phyloP scores from a whole-genome alignment of 2,888 invertebrate genomes.

The Hedychridium roseum region DNA sequence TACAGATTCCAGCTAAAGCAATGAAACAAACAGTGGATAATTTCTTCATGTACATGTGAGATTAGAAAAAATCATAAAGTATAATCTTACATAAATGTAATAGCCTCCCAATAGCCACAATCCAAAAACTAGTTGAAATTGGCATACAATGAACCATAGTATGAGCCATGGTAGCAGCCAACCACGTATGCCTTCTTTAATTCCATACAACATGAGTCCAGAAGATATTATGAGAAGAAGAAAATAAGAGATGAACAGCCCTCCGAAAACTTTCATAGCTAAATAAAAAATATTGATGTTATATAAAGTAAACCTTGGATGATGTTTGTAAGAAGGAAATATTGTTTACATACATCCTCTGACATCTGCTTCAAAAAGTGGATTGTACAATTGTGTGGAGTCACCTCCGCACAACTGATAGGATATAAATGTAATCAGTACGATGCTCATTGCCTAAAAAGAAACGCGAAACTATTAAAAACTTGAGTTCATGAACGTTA shows the following conservation, averaged over 20 bases:
- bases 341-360: conserved; percentile 54
- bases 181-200: conserved; percentile 77
- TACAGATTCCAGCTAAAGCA: conserved; percentile 78
- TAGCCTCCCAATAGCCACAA: conserved; percentile 88
- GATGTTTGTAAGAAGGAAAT: too few species aligned
- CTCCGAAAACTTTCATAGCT: conserved; percentile 80
- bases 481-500: too few species aligned
- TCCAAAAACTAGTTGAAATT: conserved; percentile 82
- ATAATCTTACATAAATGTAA: conserved; percentile 84
- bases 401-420: conserved; percentile 89
- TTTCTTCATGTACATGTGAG: neutral
- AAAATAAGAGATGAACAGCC: conserved; percentile 70
- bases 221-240: conserved; percentile 68
- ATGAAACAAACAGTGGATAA: conserved; percentile 11
- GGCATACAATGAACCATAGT: conserved; percentile 73
- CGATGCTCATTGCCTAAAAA: conserved; percentile 73
- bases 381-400: conserved; percentile 87
- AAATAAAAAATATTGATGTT: conserved; percentile 51
- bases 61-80: neutral
- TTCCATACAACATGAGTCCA: conserved; percentile 70
- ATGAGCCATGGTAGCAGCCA: conserved; percentile 83
- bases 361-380: conserved; percentile 87
- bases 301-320: conserved; percentile 1
- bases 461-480: conserved; percentile 11
- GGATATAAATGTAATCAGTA: conserved; percentile 76